These are phyloP conservation scores for Ibidorhyncha struthersii DNA, from an alignment of 2,113 vertebrate species.

Conservation along the genomic window DNA sequence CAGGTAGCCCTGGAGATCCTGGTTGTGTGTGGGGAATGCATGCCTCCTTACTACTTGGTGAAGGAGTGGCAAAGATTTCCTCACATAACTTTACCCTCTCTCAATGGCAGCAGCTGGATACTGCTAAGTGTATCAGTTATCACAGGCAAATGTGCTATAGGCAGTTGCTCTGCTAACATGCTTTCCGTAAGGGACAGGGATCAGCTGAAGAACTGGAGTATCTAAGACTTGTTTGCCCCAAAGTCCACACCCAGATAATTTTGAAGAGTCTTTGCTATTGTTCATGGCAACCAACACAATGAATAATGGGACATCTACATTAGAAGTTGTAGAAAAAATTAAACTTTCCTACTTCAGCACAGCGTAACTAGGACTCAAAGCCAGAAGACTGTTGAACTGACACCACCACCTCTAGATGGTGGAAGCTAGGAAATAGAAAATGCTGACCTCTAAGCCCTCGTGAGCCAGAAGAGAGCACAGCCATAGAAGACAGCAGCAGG, in stretches of 20 bases:
- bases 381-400: neutral
- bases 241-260: neutral
- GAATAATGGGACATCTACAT: neutral
- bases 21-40: neutral
- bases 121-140: neutral
- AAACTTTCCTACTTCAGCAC: neutral
- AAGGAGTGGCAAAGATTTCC: neutral
- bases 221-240: neutral
- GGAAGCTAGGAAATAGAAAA: neutral
- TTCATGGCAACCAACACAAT: neutral
- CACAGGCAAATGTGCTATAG: neutral
- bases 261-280: neutral
- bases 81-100: neutral
- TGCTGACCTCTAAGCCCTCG: neutral
- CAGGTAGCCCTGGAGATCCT: neutral
- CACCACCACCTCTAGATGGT: neutral
- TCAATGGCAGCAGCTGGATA: neutral
- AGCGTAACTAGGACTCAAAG: neutral
- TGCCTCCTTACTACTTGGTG: neutral
- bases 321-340: neutral
- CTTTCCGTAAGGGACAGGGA: neutral
- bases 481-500: neutral
- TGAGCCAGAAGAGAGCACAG: neutral
- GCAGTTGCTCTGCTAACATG: neutral
- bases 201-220: neutral